Conservation (phyloP, 2,888 invertebrate genomes). For the Marasmarcha lunaedactyla region DNA sequence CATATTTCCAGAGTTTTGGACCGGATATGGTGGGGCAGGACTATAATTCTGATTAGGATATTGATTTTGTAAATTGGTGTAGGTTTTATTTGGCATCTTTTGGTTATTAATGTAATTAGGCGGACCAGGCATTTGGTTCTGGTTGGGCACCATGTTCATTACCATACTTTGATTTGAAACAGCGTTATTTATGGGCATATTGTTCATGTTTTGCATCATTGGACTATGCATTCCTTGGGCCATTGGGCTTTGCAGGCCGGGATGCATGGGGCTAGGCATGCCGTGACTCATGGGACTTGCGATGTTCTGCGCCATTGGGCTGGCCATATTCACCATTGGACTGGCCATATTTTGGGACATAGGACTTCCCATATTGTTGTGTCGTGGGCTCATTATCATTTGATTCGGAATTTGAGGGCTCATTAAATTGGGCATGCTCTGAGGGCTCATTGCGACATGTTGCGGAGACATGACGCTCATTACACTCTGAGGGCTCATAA, state of each 20-base stretch:
- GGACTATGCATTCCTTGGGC: slow-evolving; percentile 49
- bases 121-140: slow-evolving; percentile 16
- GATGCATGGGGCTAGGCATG: slow-evolving; percentile 58
- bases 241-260: slow-evolving; percentile 54
- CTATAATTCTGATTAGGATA: slow-evolving; percentile 47
- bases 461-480: slow-evolving; percentile 65
- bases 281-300: slow-evolving; percentile 55
- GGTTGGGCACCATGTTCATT: slow-evolving; percentile 29
- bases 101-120: slow-evolving; percentile 38
- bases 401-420: slow-evolving; percentile 60
- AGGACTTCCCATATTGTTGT: slow-evolving; percentile 48
- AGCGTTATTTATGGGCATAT: slow-evolving; percentile 46
- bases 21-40: slow-evolving; percentile 39
- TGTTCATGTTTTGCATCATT: slow-evolving; percentile 54
- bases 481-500: slow-evolving; percentile 61
- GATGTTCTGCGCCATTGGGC: slow-evolving; percentile 39
- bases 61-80: slow-evolving; percentile 40
- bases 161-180: slow-evolving; percentile 37
- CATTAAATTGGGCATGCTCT: slow-evolving; percentile 57
- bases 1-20: slow-evolving; percentile 38
- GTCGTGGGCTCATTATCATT: slow-evolving; percentile 58
- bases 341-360: slow-evolving; percentile 50
- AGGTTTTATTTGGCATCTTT: slow-evolving; percentile 41
- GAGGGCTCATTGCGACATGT: slow-evolving; percentile 60
- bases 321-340: slow-evolving; percentile 45